phyloP scores from a whole-genome alignment of 2,113 vertebrate species.

The Bubo blakistoni region DNA sequence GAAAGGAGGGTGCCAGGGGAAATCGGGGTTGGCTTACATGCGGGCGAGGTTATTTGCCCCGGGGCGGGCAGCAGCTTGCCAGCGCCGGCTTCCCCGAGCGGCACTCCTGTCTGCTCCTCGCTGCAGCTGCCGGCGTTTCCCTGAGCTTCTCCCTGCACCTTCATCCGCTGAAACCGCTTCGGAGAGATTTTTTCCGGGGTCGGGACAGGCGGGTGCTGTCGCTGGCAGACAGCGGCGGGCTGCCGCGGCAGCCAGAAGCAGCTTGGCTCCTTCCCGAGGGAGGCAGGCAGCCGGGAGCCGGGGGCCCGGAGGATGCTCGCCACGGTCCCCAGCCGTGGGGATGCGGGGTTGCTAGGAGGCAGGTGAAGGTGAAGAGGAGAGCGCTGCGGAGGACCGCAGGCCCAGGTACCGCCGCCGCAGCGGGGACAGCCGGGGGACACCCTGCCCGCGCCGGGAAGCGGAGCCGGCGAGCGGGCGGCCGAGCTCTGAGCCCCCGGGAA shows the following conservation, averaged over 20 bases:
- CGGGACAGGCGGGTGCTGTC: neutral
- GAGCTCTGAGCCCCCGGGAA: neutral
- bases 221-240: neutral
- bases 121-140: neutral
- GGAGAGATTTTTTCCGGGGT: neutral
- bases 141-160: neutral
- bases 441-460: neutral
- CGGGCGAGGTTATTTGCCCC: neutral
- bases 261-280: neutral
- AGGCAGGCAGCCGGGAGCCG: neutral
- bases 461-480: neutral
- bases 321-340: neutral
- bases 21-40: neutral
- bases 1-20: neutral
- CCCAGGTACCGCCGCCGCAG: slow-evolving; percentile 39
- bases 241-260: neutral
- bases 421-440: neutral
- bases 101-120: neutral
- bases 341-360: slow-evolving; percentile 70
- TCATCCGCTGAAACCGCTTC: neutral
- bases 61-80: neutral
- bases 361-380: slow-evolving; percentile 44
- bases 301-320: slow-evolving; percentile 25
- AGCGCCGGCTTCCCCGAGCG: neutral
- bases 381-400: slow-evolving; percentile 13